Evolutionary conservation across 37 sponge, comb jelly and placozoan genomes (phyloP).

Genomic region (Haliclona indistincta): DNA sequence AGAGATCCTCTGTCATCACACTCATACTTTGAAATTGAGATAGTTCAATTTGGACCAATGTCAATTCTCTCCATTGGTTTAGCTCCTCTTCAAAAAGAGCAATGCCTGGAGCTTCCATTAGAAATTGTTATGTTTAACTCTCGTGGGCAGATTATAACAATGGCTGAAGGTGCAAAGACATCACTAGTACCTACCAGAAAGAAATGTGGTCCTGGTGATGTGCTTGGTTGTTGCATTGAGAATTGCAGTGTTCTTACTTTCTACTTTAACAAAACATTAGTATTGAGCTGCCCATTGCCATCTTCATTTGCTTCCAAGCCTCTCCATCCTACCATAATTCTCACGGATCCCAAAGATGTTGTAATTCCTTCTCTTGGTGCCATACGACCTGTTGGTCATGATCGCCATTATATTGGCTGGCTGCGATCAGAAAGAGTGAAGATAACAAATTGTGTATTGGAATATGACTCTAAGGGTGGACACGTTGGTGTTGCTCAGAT

Average conservation of each 20-base stretch:
- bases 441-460: conserved; percentile 16
- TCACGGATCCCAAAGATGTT: conserved; percentile 31
- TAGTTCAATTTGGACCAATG: not conserved
- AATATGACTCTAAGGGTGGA: not conserved
- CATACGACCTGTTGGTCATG: conserved; percentile 12
- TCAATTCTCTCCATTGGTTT: conserved; percentile 39
- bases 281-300: not conserved
- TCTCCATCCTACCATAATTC: conserved; percentile 39
- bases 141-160: conserved; percentile 33
- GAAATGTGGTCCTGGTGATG: conserved; percentile 50
- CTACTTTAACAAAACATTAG: conserved; percentile 35
- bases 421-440: conserved; percentile 47
- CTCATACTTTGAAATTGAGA: conserved; percentile 55
- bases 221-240: conserved; percentile 26
- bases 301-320: not conserved
- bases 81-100: conserved; percentile 9
- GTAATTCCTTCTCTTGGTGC: conserved; percentile 21
- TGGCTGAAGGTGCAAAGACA: not conserved
- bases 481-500: conserved; percentile 50
- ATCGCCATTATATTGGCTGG: conserved; percentile 45
- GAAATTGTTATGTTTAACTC: conserved; percentile 40
- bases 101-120: not conserved
- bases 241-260: not conserved
- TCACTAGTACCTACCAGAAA: conserved; percentile 1
- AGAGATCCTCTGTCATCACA: conserved; percentile 20